Evolutionary conservation across 2,888 invertebrate genomes (phyloP).

Genomic region (Blastobasis adustella): DNA sequence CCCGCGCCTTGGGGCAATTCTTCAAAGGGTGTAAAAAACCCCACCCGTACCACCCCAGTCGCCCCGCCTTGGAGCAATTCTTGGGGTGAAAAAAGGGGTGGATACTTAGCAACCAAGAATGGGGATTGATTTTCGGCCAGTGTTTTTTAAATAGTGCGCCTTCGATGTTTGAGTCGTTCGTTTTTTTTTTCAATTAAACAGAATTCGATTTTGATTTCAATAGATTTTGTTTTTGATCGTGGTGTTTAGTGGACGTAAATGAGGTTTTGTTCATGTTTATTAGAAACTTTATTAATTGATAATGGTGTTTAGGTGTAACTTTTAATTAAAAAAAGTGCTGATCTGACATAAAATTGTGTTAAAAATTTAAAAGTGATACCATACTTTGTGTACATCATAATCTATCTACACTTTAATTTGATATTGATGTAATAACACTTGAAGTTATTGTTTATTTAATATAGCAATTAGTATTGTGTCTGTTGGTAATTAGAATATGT

Average conservation of each 20-base stretch:
- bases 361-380: too few species aligned
- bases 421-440: too few species aligned
- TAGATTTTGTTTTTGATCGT: too few species aligned
- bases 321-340: too few species aligned
- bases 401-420: too few species aligned
- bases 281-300: too few species aligned
- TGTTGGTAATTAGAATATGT: background rate
- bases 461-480: background rate
- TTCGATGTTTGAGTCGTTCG: slow-evolving; percentile 18
- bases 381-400: too few species aligned
- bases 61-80: slow-evolving; percentile 68
- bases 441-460: too few species aligned
- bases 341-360: too few species aligned
- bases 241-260: too few species aligned
- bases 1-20: slow-evolving; percentile 70
- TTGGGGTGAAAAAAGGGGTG: slow-evolving; percentile 72
- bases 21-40: slow-evolving; percentile 73
- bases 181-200: slow-evolving; percentile 2
- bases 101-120: slow-evolving; percentile 66
- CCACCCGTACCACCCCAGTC: slow-evolving; percentile 30
- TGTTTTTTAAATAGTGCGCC: slow-evolving; percentile 19
- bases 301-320: too few species aligned
- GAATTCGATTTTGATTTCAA: slow-evolving; percentile 9
- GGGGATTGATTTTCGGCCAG: slow-evolving; percentile 51
- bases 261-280: too few species aligned